Evolutionary conservation across 2,113 vertebrate genomes (phyloP).

Genomic region (Phylloscopus trochiloides): DNA sequence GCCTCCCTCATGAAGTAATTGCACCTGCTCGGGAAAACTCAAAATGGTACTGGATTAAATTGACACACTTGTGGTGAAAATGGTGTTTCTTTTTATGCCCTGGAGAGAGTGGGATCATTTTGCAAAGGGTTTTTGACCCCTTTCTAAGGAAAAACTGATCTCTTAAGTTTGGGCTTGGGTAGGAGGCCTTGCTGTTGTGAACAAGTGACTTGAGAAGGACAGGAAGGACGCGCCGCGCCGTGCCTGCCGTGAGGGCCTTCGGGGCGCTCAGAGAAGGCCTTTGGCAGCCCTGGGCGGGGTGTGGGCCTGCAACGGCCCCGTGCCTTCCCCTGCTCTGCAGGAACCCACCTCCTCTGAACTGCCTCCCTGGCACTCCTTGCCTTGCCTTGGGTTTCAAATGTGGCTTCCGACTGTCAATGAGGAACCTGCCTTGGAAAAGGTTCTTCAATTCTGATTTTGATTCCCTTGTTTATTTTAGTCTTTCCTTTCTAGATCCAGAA

Average conservation of each 20-base stretch:
- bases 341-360: rapidly evolving
- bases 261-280: rapidly evolving
- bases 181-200: background rate
- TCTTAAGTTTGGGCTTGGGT: background rate
- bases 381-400: background rate
- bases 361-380: background rate
- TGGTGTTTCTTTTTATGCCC: background rate
- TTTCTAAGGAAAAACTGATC: background rate
- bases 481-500: background rate
- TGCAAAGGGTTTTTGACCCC: background rate
- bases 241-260: rapidly evolving
- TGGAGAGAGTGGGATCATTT: background rate
- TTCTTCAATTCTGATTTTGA: background rate
- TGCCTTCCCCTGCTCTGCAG: background rate
- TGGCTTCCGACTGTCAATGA: background rate
- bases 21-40: background rate
- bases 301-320: background rate
- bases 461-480: background rate
- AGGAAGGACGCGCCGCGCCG: too few relatives aligned
- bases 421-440: background rate
- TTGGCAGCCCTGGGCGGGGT: background rate
- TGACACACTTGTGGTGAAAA: background rate
- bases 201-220: background rate
- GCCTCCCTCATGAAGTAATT: background rate
- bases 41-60: background rate